These are phyloP conservation scores for Heliconius eleuchia DNA, from an alignment of 1,140 invertebrate genomes.

Conservation along the genomic window DNA sequence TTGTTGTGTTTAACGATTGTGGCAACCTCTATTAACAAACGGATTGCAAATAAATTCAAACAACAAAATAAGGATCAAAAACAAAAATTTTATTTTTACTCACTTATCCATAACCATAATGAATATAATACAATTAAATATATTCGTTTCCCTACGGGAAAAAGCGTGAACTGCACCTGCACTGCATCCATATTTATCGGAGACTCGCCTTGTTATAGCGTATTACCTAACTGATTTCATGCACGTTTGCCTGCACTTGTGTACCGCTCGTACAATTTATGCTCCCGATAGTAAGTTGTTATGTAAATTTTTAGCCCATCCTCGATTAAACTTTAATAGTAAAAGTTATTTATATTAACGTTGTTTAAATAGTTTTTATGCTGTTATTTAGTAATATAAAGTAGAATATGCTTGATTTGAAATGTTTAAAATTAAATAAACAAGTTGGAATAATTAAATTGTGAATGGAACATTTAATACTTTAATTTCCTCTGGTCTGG, in stretches of 20 bases:
- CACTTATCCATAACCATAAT: not conserved
- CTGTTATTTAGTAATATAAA: not conserved
- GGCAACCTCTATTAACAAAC: not conserved
- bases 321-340: not conserved
- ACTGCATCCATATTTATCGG: not conserved
- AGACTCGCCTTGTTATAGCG: not conserved
- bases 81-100: not conserved
- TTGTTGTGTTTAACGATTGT: not conserved
- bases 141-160: too few species aligned
- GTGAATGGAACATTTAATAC: too few species aligned
- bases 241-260: not conserved
- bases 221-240: not conserved
- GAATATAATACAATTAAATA: too few species aligned
- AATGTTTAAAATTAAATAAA: not conserved
- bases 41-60: not conserved
- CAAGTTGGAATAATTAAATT: too few species aligned
- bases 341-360: not conserved
- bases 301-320: slow-evolving; percentile 13
- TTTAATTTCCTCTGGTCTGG: too few species aligned
- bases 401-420: not conserved
- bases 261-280: slow-evolving; percentile 16
- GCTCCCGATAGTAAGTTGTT: not conserved
- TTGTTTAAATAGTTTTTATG: not conserved
- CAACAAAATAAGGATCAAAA: not conserved
- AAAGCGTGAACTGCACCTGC: too few species aligned